These are phyloP conservation scores for Saccopteryx leptura DNA, from an alignment of 2,113 vertebrate species.

Conservation along the genomic window DNA sequence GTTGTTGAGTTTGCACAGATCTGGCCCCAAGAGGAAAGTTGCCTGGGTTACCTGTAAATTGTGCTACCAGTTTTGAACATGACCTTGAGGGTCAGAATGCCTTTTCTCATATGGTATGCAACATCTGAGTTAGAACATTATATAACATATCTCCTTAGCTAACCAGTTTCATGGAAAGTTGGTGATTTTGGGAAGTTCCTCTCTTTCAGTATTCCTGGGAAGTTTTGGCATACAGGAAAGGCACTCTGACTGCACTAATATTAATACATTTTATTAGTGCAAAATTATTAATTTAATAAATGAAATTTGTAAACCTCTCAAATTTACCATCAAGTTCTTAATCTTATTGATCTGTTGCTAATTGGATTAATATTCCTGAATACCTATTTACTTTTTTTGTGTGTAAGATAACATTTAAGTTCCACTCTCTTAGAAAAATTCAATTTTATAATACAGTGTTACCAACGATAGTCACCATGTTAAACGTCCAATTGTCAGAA, in stretches of 20 bases:
- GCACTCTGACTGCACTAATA: neutral
- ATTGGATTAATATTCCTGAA: neutral
- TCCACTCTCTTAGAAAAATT: slow-evolving; percentile 9
- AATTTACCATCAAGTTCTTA: neutral
- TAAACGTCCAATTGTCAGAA: neutral
- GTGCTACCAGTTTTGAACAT: neutral
- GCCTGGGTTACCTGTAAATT: neutral
- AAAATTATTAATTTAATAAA: slow-evolving; percentile 21
- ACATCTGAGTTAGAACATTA: neutral
- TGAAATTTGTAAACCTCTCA: neutral
- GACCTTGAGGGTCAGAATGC: neutral
- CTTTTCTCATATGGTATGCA: neutral
- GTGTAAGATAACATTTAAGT: neutral
- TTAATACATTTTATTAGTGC: slow-evolving; percentile 13
- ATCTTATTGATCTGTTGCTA: neutral
- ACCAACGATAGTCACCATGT: neutral
- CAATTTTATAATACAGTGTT: neutral
- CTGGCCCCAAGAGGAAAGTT: neutral
- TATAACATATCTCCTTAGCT: neutral
- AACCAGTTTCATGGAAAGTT: slow-evolving; percentile 16
- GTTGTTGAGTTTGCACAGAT: slow-evolving; percentile 7
- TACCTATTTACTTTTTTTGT: neutral
- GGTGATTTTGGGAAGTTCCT: neutral
- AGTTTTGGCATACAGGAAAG: neutral
- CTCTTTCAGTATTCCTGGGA: neutral